A percentile compares a stretch with the other conserved stretches of the same genome.
Evolutionary conservation across 2,888 invertebrate species (phyloP).

Genomic region (Morinoia aosen): DNA sequence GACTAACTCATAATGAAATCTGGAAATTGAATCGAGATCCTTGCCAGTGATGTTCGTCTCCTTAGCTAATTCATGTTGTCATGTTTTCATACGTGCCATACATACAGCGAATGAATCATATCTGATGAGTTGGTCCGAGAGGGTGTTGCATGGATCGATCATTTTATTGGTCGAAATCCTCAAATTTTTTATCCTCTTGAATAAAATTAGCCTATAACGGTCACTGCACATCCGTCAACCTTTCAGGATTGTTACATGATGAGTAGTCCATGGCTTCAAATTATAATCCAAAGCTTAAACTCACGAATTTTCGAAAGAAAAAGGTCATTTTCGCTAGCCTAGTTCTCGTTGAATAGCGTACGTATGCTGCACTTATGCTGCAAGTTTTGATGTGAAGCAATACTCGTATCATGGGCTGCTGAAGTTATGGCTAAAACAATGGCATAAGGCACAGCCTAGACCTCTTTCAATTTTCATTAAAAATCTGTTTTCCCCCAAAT

Average conservation of each 20-base stretch:
- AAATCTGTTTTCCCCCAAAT: background rate
- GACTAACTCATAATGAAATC: no score
- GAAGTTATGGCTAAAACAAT: background rate
- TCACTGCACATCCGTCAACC: no score
- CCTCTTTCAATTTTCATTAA: background rate
- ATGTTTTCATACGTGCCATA: background rate
- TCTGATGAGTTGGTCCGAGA: background rate
- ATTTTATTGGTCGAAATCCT: no score
- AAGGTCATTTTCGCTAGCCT: background rate
- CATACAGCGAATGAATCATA: background rate
- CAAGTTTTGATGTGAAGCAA: background rate
- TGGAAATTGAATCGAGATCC: background rate
- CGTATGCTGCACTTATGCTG: background rate
- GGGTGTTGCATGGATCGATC: no score
- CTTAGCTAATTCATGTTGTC: background rate
- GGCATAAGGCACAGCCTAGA: background rate
- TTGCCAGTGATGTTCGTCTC: background rate
- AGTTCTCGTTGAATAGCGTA: background rate
- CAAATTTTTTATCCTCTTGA: no score
- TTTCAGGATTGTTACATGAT: no score
- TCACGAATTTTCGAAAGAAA: no score
- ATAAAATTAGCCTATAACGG: no score
- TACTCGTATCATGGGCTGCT: background rate
- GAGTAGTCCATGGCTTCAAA: no score
- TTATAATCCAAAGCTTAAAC: no score